Conservation (phyloP, 2,113 vertebrate genomes). For the Lamprologus speciosus region DNA sequence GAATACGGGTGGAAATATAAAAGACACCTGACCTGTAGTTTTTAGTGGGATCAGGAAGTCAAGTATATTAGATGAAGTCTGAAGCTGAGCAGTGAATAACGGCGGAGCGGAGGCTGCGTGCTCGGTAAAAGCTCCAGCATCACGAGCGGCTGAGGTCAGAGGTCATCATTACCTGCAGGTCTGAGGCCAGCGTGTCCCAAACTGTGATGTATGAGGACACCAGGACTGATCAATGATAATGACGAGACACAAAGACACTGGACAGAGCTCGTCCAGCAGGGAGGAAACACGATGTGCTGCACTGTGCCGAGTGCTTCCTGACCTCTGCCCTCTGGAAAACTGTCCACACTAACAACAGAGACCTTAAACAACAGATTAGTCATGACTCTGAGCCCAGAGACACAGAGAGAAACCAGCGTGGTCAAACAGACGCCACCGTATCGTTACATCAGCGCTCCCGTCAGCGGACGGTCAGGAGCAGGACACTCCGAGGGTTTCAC, state of each 20-base stretch:
- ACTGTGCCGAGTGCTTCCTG: neutral
- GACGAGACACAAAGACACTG: neutral
- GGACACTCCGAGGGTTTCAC: neutral
- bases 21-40: neutral
- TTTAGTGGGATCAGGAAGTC: rapidly evolving
- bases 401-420: rapidly evolving
- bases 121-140: slow-evolving; percentile 7
- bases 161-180: neutral
- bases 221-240: neutral
- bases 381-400: neutral
- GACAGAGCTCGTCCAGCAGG: neutral
- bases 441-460: neutral
- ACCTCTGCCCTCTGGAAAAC: neutral
- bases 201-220: neutral
- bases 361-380: neutral
- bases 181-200: neutral
- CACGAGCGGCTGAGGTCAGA: neutral
- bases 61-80: neutral
- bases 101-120: neutral
- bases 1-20: rapidly evolving
- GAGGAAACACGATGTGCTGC: neutral
- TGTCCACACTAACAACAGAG: neutral
- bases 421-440: neutral
- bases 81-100: neutral
- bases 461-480: neutral